Evolutionary conservation across 2,888 invertebrate species (phyloP).

Genomic region (Mactromeris polynyma): DNA sequence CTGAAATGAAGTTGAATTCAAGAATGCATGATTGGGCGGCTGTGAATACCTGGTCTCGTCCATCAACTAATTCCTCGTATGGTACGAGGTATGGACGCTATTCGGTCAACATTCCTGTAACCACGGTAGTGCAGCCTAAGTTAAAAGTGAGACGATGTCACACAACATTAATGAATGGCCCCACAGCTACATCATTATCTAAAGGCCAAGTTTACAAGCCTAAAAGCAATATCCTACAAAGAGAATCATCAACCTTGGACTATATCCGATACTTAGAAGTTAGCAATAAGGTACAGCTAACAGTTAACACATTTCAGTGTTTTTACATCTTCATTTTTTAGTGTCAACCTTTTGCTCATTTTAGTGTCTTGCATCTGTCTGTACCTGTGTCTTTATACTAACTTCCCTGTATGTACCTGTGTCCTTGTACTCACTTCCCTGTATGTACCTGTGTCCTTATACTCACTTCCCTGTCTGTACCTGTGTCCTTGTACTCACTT

Average conservation of each 20-base stretch:
- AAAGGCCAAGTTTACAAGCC: conserved; percentile 59
- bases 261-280: conserved; percentile 55
- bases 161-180: conserved; percentile 44
- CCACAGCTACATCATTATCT: conserved; percentile 14
- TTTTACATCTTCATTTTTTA: no score
- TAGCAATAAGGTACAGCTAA: conserved; percentile 59
- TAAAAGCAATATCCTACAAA: conserved; percentile 1
- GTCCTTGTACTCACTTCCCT: no score
- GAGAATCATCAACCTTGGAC: conserved; percentile 52
- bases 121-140: conserved; percentile 29
- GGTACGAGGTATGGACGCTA: conserved; percentile 38
- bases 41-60: conserved; percentile 55
- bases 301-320: no score
- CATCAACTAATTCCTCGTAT: conserved; percentile 28
- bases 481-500: no score
- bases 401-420: no score
- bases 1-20: conserved; percentile 13
- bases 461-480: no score
- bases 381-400: no score
- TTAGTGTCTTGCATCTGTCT: background rate
- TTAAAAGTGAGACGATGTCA: conserved; percentile 54
- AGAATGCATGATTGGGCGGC: conserved; percentile 60
- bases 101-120: conserved; percentile 41
- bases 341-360: no score
- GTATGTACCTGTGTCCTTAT: no score